Evolutionary conservation across 35 echinoderm and acorn worm species (phyloP).

Genomic region (Strongylocentrotus purpuratus): DNA sequence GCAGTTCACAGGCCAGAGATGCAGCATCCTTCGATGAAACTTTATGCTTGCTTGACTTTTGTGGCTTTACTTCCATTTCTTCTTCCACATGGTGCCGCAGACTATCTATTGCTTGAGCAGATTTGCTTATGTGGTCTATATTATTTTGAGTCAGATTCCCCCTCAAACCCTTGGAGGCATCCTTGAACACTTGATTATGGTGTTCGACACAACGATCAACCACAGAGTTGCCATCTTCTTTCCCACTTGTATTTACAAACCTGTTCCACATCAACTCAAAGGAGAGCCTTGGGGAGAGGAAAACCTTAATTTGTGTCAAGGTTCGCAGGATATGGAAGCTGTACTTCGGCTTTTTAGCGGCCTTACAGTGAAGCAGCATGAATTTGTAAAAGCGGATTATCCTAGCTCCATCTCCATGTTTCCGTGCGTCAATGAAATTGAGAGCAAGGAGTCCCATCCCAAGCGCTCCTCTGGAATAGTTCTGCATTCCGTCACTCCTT

Average conservation of each 20-base stretch:
- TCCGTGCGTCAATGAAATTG: conserved; percentile 68
- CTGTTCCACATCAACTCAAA: conserved; percentile 67
- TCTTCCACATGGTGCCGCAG: conserved; percentile 3
- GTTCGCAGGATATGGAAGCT: conserved; percentile 50
- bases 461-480: conserved; percentile 57
- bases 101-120: conserved; percentile 54
- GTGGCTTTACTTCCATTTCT: conserved; percentile 30
- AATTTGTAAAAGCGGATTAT: conserved; percentile 66
- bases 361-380: conserved; percentile 57
- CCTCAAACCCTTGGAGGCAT: conserved; percentile 38
- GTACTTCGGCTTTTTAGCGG: conserved; percentile 61
- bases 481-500: conserved; percentile 33
- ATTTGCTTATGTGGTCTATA: conserved; percentile 56
- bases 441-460: conserved; percentile 50
- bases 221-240: conserved; percentile 57
- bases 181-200: conserved; percentile 71
- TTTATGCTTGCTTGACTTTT: conserved; percentile 48
- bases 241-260: conserved; percentile 58
- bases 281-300: conserved; percentile 45
- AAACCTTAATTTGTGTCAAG: conserved; percentile 48
- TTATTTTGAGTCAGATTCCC: conserved; percentile 58
- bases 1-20: conserved; percentile 46
- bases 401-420: conserved; percentile 60
- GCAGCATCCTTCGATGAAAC: conserved; percentile 26
- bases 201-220: conserved; percentile 68